These are phyloP conservation scores for Caenorhabditis sinica DNA, from an alignment of 2,888 invertebrate species.

Conservation along the genomic window DNA sequence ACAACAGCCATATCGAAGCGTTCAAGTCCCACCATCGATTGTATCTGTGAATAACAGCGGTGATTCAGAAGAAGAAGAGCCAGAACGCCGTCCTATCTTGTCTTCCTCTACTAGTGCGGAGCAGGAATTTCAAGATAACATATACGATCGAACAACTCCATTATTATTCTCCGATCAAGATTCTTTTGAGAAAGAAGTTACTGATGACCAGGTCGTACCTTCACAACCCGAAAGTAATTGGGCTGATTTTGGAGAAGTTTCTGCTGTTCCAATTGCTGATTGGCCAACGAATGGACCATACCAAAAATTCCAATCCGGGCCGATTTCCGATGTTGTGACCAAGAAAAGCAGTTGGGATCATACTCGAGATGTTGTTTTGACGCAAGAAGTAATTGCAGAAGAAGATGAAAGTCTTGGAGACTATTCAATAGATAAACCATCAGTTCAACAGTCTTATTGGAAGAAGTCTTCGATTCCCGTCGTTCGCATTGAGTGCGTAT, in stretches of 20 bases:
- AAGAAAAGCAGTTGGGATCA: slow-evolving; percentile 14
- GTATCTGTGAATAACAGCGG: not conserved
- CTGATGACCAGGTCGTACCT: not conserved
- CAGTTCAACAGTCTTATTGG: not conserved
- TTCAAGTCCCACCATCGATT: not conserved
- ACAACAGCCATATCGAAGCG: too few species aligned
- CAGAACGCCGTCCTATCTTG: not conserved
- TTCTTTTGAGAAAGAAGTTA: slow-evolving; percentile 27
- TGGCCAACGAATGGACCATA: slow-evolving; percentile 14
- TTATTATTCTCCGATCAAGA: slow-evolving; percentile 39
- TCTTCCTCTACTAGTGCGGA: not conserved
- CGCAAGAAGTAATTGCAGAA: slow-evolving; percentile 36
- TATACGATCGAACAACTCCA: slow-evolving; percentile 49
- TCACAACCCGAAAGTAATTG: not conserved
- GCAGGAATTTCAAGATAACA: slow-evolving; percentile 11
- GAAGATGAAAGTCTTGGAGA: slow-evolving; percentile 35
- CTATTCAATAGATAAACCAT: not conserved
- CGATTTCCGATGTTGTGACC: not conserved
- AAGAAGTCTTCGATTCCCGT: slow-evolving; percentile 22
- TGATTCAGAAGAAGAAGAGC: not conserved
- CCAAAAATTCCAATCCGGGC: not conserved
- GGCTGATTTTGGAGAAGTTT: slow-evolving; percentile 31
- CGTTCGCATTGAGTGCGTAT: slow-evolving; percentile 33
- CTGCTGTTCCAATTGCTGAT: not conserved
- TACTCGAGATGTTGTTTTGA: not conserved